Base-by-base conservation (phyloP, 1,140 invertebrate species). In the Limonius californicus region DNA sequence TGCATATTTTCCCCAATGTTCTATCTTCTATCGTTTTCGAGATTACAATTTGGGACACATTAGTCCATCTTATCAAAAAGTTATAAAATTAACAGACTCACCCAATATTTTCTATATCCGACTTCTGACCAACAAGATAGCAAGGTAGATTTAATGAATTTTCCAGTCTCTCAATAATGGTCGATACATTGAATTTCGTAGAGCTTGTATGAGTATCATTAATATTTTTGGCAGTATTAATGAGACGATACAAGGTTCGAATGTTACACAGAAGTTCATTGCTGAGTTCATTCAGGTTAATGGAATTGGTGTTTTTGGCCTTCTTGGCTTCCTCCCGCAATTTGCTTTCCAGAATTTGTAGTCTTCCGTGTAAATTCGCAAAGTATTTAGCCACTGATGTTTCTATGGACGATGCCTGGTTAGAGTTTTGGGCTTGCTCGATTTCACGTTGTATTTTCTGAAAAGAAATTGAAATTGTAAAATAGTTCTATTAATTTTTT, bases 281-380 rank as follows among this genome's bases (percentile, higher is more conserved):
- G 16, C 16, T n/a, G 12, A 45, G 4, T 45, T 45, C 42, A 18
- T 0, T 16, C 20, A 59, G 32, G 2, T 11, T 23, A 20, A 2
- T 32, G 9, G 8, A 30, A 35, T 54, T 16, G n/a, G 27, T 23
- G 20, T 27, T 59, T 19, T 21, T 59, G 15, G 20, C n/a, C 2
- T 16, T 50, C 53, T 20, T 18, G 2, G 27, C 6, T 11, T 59
- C 23, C 4, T n/a, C 11, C 16, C 27, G 14, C 12, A 59, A n/a
- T 9, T 30, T 18, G 8, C 9, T 53, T 19, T 59, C 58, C 7
- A 59, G 18, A 16, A 39, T 53, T 47, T 59, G 58, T 7, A 59
- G 43, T 27, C 27, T 54, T 0, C 43, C 47, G 14, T 50, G 23
- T 1, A 47, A 14, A 15, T 54, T 59, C 9, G 16, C 21, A 32